Conservation (phyloP, 2,797 vertebrate genomes). For the Nothura maculosa region DNA sequence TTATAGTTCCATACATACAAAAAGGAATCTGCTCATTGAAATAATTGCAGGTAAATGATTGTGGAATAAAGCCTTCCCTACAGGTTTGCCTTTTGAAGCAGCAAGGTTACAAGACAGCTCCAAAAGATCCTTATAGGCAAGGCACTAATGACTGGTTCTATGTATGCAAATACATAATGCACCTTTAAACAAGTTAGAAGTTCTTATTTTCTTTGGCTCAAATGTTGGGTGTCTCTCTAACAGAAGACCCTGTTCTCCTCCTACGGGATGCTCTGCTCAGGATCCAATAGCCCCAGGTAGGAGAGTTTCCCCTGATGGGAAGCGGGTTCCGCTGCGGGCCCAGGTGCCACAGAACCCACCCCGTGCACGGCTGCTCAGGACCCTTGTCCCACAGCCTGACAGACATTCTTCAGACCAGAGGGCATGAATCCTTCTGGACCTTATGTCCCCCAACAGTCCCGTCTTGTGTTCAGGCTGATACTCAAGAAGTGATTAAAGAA, state of each 20-base stretch:
- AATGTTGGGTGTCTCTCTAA: rapidly evolving
- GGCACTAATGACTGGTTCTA: background rate
- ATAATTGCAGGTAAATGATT: background rate
- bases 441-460: background rate
- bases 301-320: background rate
- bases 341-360: background rate
- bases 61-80: background rate
- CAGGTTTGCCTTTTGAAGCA: background rate
- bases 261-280: rapidly evolving
- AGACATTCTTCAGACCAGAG: background rate
- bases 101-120: background rate
- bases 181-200: background rate
- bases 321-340: background rate
- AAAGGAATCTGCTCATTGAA: background rate
- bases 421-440: no score
- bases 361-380: background rate
- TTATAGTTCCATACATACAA: rapidly evolving
- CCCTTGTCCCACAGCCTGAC: background rate
- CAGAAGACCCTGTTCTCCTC: background rate
- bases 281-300: background rate
- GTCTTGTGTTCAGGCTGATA: background rate
- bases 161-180: rapidly evolving
- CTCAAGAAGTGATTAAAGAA: background rate
- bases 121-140: background rate
- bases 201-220: background rate